Percentiles rank a stretch among this genome's conserved stretches.
Evolutionary conservation across 2,888 invertebrate genomes (phyloP).

Genomic region (Hydropsyche betteni): DNA sequence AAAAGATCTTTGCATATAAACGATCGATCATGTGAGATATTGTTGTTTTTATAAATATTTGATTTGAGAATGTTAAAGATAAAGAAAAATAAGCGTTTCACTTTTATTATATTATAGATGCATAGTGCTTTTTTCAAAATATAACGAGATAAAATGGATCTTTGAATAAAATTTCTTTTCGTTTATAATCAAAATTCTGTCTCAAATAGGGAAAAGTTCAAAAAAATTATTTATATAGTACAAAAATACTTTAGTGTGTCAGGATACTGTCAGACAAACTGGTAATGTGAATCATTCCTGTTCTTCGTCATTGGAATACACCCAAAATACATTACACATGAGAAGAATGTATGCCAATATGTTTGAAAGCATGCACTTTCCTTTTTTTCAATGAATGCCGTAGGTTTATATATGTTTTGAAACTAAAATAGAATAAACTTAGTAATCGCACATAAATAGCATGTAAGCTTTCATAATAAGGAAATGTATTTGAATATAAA

Average conservation of each 20-base stretch:
- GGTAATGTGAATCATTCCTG: slow-evolving; percentile 6
- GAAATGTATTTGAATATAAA: not conserved
- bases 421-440: not conserved
- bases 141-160: too few relatives aligned
- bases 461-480: not conserved
- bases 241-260: not conserved
- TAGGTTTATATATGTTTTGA: not conserved
- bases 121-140: too few relatives aligned
- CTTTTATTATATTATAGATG: too few relatives aligned
- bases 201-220: too few relatives aligned
- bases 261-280: not conserved
- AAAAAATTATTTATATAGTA: too few relatives aligned
- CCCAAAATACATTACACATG: slow-evolving; percentile 20
- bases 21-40: too few relatives aligned
- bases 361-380: not conserved
- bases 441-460: not conserved
- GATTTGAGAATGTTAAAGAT: too few relatives aligned
- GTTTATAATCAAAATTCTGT: too few relatives aligned
- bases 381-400: slow-evolving; percentile 13
- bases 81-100: too few relatives aligned
- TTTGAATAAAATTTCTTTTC: too few relatives aligned
- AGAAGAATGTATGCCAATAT: slow-evolving; percentile 24
- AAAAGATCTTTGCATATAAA: too few relatives aligned
- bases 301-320: slow-evolving; percentile 28
- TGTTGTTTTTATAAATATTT: too few relatives aligned